phyloP scores from a whole-genome alignment of 2,888 invertebrate genomes.

The Ferdinandea cuprea region DNA sequence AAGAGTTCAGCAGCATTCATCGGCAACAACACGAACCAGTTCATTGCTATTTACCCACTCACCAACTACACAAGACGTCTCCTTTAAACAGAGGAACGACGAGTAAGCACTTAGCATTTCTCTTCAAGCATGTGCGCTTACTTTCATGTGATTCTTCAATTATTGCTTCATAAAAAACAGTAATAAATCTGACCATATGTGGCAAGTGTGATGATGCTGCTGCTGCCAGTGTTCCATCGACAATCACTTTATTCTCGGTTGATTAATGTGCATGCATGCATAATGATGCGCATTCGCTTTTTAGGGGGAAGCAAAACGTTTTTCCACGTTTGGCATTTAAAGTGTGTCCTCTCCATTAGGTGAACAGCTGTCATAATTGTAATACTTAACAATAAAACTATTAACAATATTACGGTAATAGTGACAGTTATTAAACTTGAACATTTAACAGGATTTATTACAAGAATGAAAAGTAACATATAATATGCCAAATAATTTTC shows the following conservation, averaged over 20 bases:
- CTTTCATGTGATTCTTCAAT: conserved; percentile 14
- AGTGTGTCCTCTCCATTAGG: conserved; percentile 10
- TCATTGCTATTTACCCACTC: conserved; percentile 46
- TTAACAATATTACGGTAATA: conserved; percentile 1
- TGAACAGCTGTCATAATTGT: background rate
- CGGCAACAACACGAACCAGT: conserved; percentile 50
- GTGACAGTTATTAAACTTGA: conserved; percentile 63
- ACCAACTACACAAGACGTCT: conserved; percentile 10
- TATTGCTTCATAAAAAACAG: background rate
- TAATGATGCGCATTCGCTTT: background rate
- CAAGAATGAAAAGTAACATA: background rate
- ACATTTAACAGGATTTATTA: conserved; percentile 28
- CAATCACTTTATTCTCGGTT: conserved; percentile 30
- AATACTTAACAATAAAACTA: background rate
- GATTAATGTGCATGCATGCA: conserved; percentile 32
- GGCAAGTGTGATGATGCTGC: conserved; percentile 15
- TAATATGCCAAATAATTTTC: background rate
- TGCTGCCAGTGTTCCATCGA: background rate
- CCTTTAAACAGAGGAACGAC: conserved; percentile 25
- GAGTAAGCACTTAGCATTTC: conserved; percentile 28
- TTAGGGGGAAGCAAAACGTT: conserved; percentile 12
- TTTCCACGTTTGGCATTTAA: conserved; percentile 39
- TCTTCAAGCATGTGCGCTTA: background rate
- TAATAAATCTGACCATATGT: conserved; percentile 21
- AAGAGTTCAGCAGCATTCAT: conserved; percentile 12